Evolutionary conservation across 2,888 invertebrate species (phyloP), one percentile per base, ranked within the genome.

Genomic region (Chalcosyrphus nemorum): DNA sequence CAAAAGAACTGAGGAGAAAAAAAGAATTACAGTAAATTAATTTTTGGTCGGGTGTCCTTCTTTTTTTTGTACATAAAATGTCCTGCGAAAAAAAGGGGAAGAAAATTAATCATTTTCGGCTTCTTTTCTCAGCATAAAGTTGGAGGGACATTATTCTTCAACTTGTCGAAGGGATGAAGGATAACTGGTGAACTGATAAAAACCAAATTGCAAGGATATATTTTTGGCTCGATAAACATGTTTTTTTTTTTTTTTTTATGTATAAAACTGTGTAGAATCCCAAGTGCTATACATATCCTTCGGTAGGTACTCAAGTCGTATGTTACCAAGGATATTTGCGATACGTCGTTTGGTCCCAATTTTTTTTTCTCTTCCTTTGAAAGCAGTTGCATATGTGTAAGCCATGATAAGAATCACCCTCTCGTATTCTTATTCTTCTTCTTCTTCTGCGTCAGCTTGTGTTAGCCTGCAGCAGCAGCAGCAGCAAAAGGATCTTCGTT

Each of bases 331-430:
- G 66, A 68, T 76, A 76, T 75, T 57, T 66, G 21, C 32, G 50
- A 21, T 52, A 45, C 24, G 13, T 52, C 15, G 65, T 41, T 43
- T 61, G n/a, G 19, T 56, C 17, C 13, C 13, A 56, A 43, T 35
- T 59, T 43, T 19, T 65, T 11, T 54, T 5, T 35, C 61, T 63
- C 32, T 11, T 57, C 61, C 47, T 59, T 68, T 19, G 52, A 61
- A 47, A 65, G 56, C 52, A 66, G 66, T 54, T 80, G 72, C 77
- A 66, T 68, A 77, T 82, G 59, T 82, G 82, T 68, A 61, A 70
- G 57, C 50, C 35, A 52, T 78, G 82, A 82, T 80, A 80, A 82
- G 66, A 61, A 82, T 82, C 82, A 74, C 78, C 82, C 82, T 74
- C 72, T 24, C 43, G 50, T 43, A n/a, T 81, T 65, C 66, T 66